Evolutionary conservation across 1,140 invertebrate genomes (phyloP).

Genomic region (Drosophila persimilis): DNA sequence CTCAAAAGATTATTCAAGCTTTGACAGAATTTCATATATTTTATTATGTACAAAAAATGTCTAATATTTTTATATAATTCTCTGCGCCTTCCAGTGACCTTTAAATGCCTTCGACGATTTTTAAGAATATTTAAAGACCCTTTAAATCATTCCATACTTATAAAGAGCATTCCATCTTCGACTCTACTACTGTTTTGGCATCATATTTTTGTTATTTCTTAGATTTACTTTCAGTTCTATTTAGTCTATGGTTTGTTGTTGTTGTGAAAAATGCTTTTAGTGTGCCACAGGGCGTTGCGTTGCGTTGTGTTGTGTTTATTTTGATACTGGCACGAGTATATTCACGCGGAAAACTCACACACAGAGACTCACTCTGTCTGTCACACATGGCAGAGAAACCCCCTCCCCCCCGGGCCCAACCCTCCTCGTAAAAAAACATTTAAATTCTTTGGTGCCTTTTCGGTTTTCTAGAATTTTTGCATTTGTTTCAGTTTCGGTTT

Average conservation of each 20-base stretch:
- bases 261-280: slow-evolving; percentile 71
- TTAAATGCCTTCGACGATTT: too few species aligned
- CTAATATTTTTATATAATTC: too few species aligned
- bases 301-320: slow-evolving; percentile 60
- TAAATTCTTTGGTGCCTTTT: slow-evolving; percentile 44
- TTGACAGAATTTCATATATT: too few species aligned
- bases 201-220: slow-evolving; percentile 28
- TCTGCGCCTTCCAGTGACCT: too few species aligned
- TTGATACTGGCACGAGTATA: slow-evolving; percentile 35
- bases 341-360: not conserved
- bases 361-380: slow-evolving; percentile 1
- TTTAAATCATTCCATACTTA: not conserved
- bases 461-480: slow-evolving; percentile 47
- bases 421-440: slow-evolving; percentile 59
- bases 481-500: slow-evolving; percentile 40
- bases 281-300: slow-evolving; percentile 34
- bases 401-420: too few species aligned
- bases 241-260: slow-evolving; percentile 56
- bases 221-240: slow-evolving; percentile 49
- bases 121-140: too few species aligned
- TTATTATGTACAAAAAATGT: too few species aligned
- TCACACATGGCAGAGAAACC: slow-evolving; percentile 18
- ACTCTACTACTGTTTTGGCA: not conserved
- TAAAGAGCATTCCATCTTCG: slow-evolving; percentile 17
- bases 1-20: too few species aligned